These are phyloP conservation scores for Prionace glauca DNA, from an alignment of 2,797 vertebrate species.

Conservation along the genomic window DNA sequence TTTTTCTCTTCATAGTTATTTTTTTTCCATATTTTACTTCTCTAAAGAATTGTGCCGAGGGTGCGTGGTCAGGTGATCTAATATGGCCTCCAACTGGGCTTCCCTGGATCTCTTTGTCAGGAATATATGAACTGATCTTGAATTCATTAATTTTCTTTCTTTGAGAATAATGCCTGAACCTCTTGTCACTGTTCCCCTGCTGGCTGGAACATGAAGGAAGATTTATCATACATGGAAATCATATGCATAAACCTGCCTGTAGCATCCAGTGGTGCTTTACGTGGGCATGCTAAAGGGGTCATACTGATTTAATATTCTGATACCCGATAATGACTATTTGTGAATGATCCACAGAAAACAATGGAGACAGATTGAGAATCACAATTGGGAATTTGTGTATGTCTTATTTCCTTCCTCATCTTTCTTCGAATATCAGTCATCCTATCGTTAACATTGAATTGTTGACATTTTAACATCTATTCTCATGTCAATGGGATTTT, in stretches of 20 bases:
- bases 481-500: not conserved
- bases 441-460: not conserved
- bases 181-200: not conserved
- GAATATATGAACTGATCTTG: not conserved
- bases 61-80: not conserved
- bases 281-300: not conserved
- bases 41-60: not conserved
- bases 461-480: not conserved
- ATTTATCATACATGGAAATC: not conserved
- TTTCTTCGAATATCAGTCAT: not conserved
- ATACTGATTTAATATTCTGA: not conserved
- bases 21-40: not conserved
- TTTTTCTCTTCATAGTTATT: not conserved
- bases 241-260: not conserved
- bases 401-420: no score
- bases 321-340: not conserved
- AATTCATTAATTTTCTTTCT: conserved; percentile 2
- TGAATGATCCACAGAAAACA: not conserved
- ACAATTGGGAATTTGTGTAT: not conserved
- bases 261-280: not conserved
- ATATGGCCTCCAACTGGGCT: not conserved
- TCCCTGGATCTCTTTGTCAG: not conserved
- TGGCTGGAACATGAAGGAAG: not conserved
- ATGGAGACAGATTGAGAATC: not conserved
- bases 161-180: not conserved